A percentile compares a stretch with the other conserved stretches of the same genome.
phyloP scores from a whole-genome alignment of 2,113 vertebrate genomes.

The Zosterops lateralis region DNA sequence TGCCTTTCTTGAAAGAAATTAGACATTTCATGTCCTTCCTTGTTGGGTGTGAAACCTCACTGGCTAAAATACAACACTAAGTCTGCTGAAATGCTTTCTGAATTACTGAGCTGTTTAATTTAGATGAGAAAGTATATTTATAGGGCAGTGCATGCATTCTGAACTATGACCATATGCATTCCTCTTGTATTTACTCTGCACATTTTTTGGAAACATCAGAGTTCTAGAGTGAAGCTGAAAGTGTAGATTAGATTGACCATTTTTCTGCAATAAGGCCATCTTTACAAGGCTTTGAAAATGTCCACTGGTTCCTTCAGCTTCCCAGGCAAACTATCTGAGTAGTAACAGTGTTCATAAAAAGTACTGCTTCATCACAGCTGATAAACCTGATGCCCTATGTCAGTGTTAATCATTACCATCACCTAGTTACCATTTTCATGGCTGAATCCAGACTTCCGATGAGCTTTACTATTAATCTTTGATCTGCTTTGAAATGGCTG shows the following conservation, averaged over 20 bases:
- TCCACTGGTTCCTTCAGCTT: neutral
- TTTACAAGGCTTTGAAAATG: neutral
- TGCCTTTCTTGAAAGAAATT: neutral
- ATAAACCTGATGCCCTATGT: neutral
- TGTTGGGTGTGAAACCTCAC: neutral
- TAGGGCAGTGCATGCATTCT: neutral
- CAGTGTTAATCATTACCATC: neutral
- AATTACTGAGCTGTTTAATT: neutral
- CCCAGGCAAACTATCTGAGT: neutral
- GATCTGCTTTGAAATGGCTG: constrained; percentile 30
- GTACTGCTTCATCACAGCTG: neutral
- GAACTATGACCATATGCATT: neutral
- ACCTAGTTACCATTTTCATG: neutral
- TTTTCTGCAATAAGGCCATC: neutral
- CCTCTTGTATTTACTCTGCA: neutral
- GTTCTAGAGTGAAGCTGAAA: neutral
- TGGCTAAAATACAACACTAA: neutral
- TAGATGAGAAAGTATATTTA: neutral
- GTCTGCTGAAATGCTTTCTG: neutral
- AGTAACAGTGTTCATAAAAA: neutral
- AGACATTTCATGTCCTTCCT: neutral
- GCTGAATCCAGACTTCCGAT: constrained; percentile 21
- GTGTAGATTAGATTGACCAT: neutral
- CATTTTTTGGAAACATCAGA: neutral
- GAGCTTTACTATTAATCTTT: constrained; percentile 38